These are phyloP conservation scores for Dendronephthya gigantea DNA, from an alignment of 64 coral and sea anemone genomes.

Conservation along the genomic window DNA sequence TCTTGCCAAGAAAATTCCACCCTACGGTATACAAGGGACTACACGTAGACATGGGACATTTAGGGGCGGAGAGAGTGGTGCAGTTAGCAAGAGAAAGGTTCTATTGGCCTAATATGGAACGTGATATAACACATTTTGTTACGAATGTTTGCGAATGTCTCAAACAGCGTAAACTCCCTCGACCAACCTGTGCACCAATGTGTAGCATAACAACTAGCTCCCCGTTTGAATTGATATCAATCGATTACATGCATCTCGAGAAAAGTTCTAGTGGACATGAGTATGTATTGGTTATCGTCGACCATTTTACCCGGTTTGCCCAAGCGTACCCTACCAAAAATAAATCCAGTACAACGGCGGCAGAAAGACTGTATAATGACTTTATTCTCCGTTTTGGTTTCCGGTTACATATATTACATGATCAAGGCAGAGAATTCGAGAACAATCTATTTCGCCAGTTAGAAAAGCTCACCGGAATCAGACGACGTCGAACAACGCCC, in stretches of 20 bases:
- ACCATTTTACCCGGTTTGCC: background rate
- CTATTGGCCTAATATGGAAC: background rate
- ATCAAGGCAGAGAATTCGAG: constrained; percentile 13
- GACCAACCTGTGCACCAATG: background rate
- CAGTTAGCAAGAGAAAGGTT: background rate
- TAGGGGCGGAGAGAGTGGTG: background rate
- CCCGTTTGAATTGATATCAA: constrained; percentile 29
- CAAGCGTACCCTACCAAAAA: constrained; percentile 13
- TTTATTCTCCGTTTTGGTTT: constrained; percentile 31
- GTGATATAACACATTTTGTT: background rate
- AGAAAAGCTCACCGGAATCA: constrained; percentile 13
- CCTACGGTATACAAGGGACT: background rate
- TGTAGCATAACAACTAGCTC: background rate
- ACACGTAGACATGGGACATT: background rate
- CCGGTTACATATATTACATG: constrained; percentile 6
- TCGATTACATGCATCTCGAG: constrained; percentile 25
- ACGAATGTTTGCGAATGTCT: background rate
- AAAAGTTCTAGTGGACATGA: constrained; percentile 8
- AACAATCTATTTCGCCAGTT: constrained; percentile 30
- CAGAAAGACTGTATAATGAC: constrained; percentile 26
- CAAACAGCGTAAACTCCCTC: background rate
- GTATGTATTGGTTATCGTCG: too few relatives aligned
- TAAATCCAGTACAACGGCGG: constrained; percentile 13
- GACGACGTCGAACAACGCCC: background rate
- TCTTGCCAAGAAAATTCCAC: background rate